Conservation (phyloP, 2,113 vertebrate species). For the Gyps fulvus region DNA sequence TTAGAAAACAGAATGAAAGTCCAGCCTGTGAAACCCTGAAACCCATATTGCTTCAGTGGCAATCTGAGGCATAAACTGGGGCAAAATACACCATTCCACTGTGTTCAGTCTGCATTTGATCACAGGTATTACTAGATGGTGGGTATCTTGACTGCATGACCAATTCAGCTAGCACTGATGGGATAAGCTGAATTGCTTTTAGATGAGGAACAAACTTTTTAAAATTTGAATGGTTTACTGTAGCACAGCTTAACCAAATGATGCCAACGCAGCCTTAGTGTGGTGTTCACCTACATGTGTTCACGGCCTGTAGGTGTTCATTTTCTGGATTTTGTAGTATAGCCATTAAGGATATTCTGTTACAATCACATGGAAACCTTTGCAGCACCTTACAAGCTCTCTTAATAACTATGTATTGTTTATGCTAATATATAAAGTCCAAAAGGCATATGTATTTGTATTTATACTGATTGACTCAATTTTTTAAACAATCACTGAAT, state of each 20-base stretch:
- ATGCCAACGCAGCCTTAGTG: neutral
- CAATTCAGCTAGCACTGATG: neutral
- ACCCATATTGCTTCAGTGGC: neutral
- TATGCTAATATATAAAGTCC: neutral
- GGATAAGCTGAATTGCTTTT: neutral
- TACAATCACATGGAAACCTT: neutral
- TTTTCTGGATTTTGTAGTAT: neutral
- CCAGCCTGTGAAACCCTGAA: neutral
- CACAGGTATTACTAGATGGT: neutral
- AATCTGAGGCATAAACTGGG: neutral
- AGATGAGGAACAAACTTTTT: neutral
- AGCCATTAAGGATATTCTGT: neutral
- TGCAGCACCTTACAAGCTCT: neutral
- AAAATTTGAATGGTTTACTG: neutral
- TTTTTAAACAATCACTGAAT: neutral
- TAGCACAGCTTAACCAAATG: neutral
- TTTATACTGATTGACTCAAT: neutral
- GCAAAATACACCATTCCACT: neutral
- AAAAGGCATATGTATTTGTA: neutral
- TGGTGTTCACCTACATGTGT: neutral
- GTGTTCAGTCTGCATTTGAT: neutral
- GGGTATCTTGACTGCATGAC: neutral
- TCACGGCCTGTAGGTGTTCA: neutral
- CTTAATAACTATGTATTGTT: neutral
- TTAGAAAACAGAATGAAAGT: neutral